Base-by-base conservation (phyloP, 92 coral and sea anemone species). In the Umimayanthus kanabou region DNA sequence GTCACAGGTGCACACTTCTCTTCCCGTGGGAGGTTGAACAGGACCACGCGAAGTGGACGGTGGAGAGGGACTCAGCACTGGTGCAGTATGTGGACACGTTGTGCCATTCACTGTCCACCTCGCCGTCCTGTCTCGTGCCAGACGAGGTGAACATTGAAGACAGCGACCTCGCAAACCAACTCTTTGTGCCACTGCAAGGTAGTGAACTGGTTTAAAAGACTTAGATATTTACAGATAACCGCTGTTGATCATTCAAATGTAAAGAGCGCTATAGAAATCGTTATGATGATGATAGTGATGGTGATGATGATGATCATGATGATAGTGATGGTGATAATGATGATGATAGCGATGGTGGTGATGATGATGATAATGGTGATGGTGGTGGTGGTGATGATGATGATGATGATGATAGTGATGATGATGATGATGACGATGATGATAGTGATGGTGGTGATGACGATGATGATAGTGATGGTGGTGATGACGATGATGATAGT, bases 71-170 rank as follows among this genome's bases (percentile, higher is more conserved):
- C 92, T 90, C 91, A 85, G 89, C 92, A 75, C 89, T 97, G 45
- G 92, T 95, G 33, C 92, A 81, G 50, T 97, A 89, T 75, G 93
- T 95, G 67, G 96, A 97, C 88, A 76, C 92, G 53, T 85, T 93
- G 76, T 93, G 98, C 77, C 95, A 93, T 15, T 92, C 95, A 3
- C 75, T 94, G 80, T 97, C 98, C 28, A 93, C 95, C 23, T 91
- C 99, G 14, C 98, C 99, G 11, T 95, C 95, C 29, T 93, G 98
- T 55, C 93, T 97, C n/a, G 91, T 91, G 92, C 97, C 99, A 8
- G 99, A 97, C 39, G 99, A 97, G 84, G 80, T 97, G 29, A 89
- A 89, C 73, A 69, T 93, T 71, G 81, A 91, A 4, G 95, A 92
- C 65, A 92, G 89, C 39, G 97, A 91, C 33, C 93, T 95, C 50